phyloP scores from a whole-genome alignment of 2,888 invertebrate species.

The Lithophane semibrunnea region DNA sequence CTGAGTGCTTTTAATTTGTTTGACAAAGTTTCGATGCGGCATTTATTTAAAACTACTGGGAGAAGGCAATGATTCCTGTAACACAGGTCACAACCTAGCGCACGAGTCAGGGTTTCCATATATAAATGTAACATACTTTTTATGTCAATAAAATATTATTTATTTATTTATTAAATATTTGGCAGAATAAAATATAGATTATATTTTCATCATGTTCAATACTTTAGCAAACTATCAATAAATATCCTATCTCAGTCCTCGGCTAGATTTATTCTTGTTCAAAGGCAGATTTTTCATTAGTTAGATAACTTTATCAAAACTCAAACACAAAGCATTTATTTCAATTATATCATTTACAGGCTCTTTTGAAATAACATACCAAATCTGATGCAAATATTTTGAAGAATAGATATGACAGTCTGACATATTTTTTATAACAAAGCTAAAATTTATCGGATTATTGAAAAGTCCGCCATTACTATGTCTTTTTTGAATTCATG shows the following conservation, averaged over 20 bases:
- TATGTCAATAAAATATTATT: too few relatives aligned
- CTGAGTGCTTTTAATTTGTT: not conserved
- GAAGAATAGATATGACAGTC: not conserved
- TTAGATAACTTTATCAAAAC: not conserved
- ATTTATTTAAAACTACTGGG: too few relatives aligned
- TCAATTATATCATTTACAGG: not conserved
- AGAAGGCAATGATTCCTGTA: too few relatives aligned
- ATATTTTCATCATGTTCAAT: not conserved
- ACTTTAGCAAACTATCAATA: not conserved
- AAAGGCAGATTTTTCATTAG: not conserved
- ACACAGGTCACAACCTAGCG: too few relatives aligned
- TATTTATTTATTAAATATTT: not conserved
- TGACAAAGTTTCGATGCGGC: not conserved
- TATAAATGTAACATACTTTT: too few relatives aligned
- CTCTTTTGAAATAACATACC: not conserved
- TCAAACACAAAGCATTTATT: not conserved
- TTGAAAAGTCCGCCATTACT: too few relatives aligned
- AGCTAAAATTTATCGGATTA: not conserved
- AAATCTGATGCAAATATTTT: not conserved
- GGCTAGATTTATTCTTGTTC: not conserved
- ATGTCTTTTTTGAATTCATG: conserved; percentile 1
- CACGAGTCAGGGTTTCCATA: too few relatives aligned
- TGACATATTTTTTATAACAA: not conserved
- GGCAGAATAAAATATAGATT: not conserved
- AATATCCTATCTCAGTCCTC: not conserved